A percentile compares a stretch with the other conserved stretches of the same genome.
Conservation (phyloP, 2,888 invertebrate genomes). For the Synergus itoensis region DNA sequence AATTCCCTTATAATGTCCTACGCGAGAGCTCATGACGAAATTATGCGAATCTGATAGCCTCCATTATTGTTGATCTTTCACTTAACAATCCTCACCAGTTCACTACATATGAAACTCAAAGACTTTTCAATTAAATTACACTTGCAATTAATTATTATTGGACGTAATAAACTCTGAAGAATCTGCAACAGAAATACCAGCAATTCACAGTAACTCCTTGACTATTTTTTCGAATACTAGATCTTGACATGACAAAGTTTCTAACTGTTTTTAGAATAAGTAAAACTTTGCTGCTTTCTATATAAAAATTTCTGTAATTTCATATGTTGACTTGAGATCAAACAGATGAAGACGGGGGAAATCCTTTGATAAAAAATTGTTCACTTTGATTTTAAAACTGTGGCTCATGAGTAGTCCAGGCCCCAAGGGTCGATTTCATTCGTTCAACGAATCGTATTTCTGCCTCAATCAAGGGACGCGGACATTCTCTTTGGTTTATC, state of each 20-base stretch:
- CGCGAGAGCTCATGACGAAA: neutral
- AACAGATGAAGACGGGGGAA: neutral
- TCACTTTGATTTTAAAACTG: neutral
- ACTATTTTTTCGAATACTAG: neutral
- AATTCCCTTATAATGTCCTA: neutral
- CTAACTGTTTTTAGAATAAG: neutral
- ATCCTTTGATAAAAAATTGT: neutral
- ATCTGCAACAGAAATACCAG: neutral
- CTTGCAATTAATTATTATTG: neutral
- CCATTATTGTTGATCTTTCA: slow-evolving; percentile 2
- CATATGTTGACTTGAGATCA: neutral
- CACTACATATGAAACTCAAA: neutral
- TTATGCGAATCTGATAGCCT: slow-evolving; percentile 5
- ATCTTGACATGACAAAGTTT: neutral
- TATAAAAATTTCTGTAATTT: neutral
- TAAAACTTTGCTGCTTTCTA: neutral
- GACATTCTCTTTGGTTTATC: slow-evolving; percentile 5
- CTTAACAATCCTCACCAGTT: neutral
- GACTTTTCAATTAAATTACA: neutral
- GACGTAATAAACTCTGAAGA: neutral
- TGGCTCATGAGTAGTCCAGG: neutral
- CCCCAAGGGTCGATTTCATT: neutral
- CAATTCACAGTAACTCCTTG: neutral
- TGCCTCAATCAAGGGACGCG: neutral
- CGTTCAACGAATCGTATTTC: neutral